Evolutionary conservation across 1,140 invertebrate species (phyloP), one percentile per base, ranked within the genome.

Genomic region (Nasonia longicornis): DNA sequence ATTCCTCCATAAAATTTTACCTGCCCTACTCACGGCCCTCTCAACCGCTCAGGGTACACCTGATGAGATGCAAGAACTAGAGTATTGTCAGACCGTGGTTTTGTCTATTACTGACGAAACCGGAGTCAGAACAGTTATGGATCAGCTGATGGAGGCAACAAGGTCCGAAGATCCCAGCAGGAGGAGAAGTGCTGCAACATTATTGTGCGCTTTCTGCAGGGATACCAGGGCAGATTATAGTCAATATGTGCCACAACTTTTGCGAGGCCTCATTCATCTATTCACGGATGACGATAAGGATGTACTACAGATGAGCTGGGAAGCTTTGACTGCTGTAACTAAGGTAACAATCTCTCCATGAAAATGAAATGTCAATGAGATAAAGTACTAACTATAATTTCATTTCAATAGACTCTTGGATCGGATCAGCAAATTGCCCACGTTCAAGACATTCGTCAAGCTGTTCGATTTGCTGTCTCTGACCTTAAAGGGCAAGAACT

Each of bases 51-150:
- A 95, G 84, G 95, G 93, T 58, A 94, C 94, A 20, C 91, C 93
- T 8, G 92, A 94, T 77, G 96, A 97, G 89, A 89, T 93, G 26
- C 92, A 94, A 83, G 95, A 98, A 90, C 88, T 98, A n/a, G 96
- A 97, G 85, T 97, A 99, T 89, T 99, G 98, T 89, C 95, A 98
- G 88, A 94, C 95, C 64, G 97, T 99, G 8, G 94, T 99, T 71
- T 90, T 99, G 81, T 97, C 98, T 0, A 95, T 98, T 3, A 93
- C 93, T 0, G 96, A 98, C 87, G 96, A 98, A 87, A 93, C 94
- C 67, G 97, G 97, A 31, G 94, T 98, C 1, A 92, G 96, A 73
- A 95, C 95, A 67, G 95, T 99, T 10, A 95, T 98, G 90, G 97
- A 98, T 89, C 96, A 96, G 82, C 90, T 99, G n/a, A 93, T 99